Conservation (phyloP, 2,113 vertebrate species). For the Procavia capensis region DNA sequence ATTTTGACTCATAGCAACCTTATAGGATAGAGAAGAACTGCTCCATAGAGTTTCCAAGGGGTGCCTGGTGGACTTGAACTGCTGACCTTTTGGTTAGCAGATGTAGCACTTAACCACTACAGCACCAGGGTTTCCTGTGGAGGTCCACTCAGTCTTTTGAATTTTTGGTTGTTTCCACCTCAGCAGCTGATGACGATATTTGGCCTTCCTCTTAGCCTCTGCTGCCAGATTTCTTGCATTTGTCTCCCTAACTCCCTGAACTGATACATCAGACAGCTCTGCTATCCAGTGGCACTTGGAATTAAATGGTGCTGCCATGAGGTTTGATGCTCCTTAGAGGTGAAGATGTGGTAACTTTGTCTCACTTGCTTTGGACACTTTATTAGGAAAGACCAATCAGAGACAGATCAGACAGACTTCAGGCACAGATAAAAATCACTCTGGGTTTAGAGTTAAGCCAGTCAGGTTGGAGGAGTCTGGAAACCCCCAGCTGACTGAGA, state of each 20-base stretch:
- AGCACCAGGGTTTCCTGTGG: no score
- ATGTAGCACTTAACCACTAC: no score
- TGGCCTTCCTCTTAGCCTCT: neutral
- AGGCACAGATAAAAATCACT: neutral
- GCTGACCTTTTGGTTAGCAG: no score
- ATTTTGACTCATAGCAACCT: no score
- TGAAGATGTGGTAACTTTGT: neutral
- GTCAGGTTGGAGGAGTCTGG: neutral
- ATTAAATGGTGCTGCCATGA: neutral
- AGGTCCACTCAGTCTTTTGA: neutral
- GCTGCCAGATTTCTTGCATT: neutral
- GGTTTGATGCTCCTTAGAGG: neutral
- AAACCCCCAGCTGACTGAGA: neutral
- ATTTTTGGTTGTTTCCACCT: slow-evolving; percentile 15
- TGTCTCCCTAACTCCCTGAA: neutral
- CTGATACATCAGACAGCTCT: neutral
- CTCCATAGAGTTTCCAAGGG: no score
- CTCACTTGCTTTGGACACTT: neutral
- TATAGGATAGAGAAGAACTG: no score
- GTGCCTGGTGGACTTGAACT: no score
- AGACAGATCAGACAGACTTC: slow-evolving; percentile 1
- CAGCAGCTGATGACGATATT: neutral
- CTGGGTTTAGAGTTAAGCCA: slow-evolving; percentile 19
- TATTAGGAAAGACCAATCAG: neutral
- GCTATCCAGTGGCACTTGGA: neutral